Base-by-base conservation (phyloP, 1,140 invertebrate genomes). In the Homarus americanus region DNA sequence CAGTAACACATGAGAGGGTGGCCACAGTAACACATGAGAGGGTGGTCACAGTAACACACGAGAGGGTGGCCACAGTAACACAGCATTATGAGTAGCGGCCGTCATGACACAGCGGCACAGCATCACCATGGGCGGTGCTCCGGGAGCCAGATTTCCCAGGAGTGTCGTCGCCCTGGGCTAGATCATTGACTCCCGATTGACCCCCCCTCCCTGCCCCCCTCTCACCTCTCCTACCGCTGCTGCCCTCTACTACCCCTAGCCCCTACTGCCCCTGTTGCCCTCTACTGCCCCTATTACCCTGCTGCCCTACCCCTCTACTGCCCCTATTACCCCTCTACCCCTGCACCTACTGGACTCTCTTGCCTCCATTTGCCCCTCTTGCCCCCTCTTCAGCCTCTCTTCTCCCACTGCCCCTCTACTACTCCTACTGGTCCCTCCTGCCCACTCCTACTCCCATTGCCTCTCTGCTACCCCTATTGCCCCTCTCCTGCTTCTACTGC, bases 111-210 rank as follows among this genome's bases (percentile, higher is more conserved):
- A n/a, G n/a, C n/a, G n/a, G n/a, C n/a, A n/a, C n/a, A n/a, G n/a
- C n/a, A n/a, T n/a, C n/a, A n/a, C n/a, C n/a, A n/a, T n/a, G 63
- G 15, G 63, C 63, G 5, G 63, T 4, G 24, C 63, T 28, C n/a
- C 15, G 63, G 63, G 63, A 4, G 0, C 63, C n/a, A 69, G 63
- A 69, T 69, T 69, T 69, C 63, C 63, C 63, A 24, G 24, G 63
- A 69, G 63, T 69, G 63, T 69, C 63, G 24, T 69, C 63, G 2
- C 63, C 12, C 15, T n/a, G n/a, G 24, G n/a, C n/a, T n/a, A 5
- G 63, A 69, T 69, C 63, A 69, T 69, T 69, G 63, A 69, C 63
- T 69, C 63, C 5, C 63, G 32, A 32, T 69, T 28, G 63, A 24
- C 24, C 63, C 7, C 63, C 63, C 24, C n/a, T n/a, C n/a, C n/a